Evolutionary conservation across 2,888 invertebrate genomes (phyloP), one percentile per base, ranked within the genome.

Genomic region (Sipunculus nudus): DNA sequence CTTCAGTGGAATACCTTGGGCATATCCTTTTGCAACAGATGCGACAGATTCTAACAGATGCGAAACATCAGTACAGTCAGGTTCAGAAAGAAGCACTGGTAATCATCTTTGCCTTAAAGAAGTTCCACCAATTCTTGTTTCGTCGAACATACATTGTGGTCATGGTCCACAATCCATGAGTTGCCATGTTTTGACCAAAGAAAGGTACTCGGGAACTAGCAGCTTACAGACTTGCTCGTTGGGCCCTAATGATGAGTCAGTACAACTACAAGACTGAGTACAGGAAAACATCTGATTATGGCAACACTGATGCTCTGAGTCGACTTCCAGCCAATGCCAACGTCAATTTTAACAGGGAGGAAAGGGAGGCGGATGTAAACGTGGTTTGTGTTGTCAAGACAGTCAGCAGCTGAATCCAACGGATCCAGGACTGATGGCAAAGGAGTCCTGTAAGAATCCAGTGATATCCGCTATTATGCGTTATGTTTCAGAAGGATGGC

Each of bases 311-410:
- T 50, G 53, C 52, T 6, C 54, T 67, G 10, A 67, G 68, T 54
- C 64, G 60, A 8, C 29, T 70, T 6, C 50, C 49, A n/a, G n/a
- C n/a, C n/a, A n/a, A n/a, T n/a, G n/a, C n/a, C n/a, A n/a, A n/a
- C n/a, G n/a, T n/a, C 65, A 62, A 62, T 62, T 53, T 49, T 60
- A 84, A 83, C 23, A 78, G 75, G 47, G 63, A 83, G 32, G 84
- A 84, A 50, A 79, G 84, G 28, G 49, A 53, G n/a, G n/a, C n/a
- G n/a, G n/a, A n/a, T n/a, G n/a, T n/a, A n/a, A n/a, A n/a, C n/a
- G n/a, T n/a, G n/a, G n/a, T n/a, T n/a, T n/a, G n/a, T n/a, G n/a
- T n/a, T n/a, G n/a, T n/a, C n/a, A n/a, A n/a, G n/a, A n/a, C n/a
- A n/a, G n/a, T n/a, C n/a, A n/a, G n/a, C n/a, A n/a, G n/a, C n/a